These are phyloP conservation scores for Notodonta ziczac DNA, from an alignment of 2,888 invertebrate species.

Conservation along the genomic window DNA sequence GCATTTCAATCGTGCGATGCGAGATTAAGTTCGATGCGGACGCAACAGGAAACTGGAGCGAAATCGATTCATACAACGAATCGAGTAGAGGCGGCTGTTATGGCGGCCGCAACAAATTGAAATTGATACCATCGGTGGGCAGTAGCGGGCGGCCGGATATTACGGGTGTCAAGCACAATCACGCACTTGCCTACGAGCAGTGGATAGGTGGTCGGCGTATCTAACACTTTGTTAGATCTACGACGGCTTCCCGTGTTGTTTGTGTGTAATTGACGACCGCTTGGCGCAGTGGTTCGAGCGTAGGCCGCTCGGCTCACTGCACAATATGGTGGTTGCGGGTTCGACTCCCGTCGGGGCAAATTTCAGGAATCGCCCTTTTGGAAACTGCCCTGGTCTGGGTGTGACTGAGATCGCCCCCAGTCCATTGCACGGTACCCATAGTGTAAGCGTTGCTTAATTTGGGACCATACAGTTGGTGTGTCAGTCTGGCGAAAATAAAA, in stretches of 20 bases:
- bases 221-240: slow-evolving; percentile 58
- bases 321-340: no score
- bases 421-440: no score
- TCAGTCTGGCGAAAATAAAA: no score
- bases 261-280: slow-evolving; percentile 32
- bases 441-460: no score
- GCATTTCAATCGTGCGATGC: slow-evolving; percentile 68
- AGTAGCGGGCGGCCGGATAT: slow-evolving; percentile 76
- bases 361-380: no score
- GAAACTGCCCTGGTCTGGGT: no score
- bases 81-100: slow-evolving; percentile 74
- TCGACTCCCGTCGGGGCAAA: no score
- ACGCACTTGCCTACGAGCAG: slow-evolving; percentile 65
- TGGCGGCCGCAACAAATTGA: slow-evolving; percentile 81
- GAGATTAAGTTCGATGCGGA: slow-evolving; percentile 76
- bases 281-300: no score
- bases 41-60: slow-evolving; percentile 80
- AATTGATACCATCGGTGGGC: slow-evolving; percentile 83
- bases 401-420: no score
- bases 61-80: slow-evolving; percentile 79
- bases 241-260: slow-evolving; percentile 27
- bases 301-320: no score
- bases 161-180: slow-evolving; percentile 81
- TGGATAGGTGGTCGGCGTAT: slow-evolving; percentile 45
- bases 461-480: no score